phyloP scores from a whole-genome alignment of 2,888 invertebrate species.

The Bombyx huttoni region DNA sequence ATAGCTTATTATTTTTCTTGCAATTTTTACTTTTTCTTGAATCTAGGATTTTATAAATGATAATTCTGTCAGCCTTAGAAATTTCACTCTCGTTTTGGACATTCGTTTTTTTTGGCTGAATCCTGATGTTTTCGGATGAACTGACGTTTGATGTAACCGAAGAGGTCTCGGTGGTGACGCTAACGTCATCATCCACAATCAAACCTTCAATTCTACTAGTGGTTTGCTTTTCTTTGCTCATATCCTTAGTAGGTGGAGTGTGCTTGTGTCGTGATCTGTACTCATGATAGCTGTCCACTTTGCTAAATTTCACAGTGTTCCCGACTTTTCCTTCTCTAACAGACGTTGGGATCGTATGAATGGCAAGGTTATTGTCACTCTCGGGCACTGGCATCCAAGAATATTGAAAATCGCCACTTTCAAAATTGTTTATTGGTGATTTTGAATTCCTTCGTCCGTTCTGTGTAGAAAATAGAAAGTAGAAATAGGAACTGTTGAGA shows the following conservation, averaged over 20 bases:
- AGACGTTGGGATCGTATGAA: constrained; percentile 48
- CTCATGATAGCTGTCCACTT: constrained; percentile 56
- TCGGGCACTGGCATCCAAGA: constrained; percentile 66
- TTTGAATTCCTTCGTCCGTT: constrained; percentile 23
- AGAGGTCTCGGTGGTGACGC: constrained; percentile 24
- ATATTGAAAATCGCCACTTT: constrained; percentile 39
- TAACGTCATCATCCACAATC: constrained; percentile 23
- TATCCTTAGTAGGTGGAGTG: constrained; percentile 58
- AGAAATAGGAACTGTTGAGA: too few relatives aligned
- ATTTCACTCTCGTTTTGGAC: constrained; percentile 15
- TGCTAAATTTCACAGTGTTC: constrained; percentile 51
- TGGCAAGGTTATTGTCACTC: constrained; percentile 41
- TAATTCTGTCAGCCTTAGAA: constrained; percentile 50
- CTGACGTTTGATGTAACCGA: constrained; percentile 32
- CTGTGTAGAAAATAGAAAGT: constrained; percentile 16
- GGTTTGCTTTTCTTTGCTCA: constrained; percentile 10
- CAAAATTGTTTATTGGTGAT: constrained; percentile 25
- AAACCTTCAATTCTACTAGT: constrained; percentile 28
- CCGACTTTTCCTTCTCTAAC: constrained; percentile 29
- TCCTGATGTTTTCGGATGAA: constrained; percentile 29
- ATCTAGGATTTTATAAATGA: constrained; percentile 55
- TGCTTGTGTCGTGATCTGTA: constrained; percentile 59
- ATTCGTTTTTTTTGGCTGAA: constrained; percentile 7
- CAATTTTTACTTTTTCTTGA: constrained; percentile 28
- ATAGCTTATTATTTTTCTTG: constrained; percentile 21